A percentile compares a stretch with the other conserved stretches of the same genome.
Evolutionary conservation across 1,140 invertebrate species (phyloP).

Genomic region (Caenorhabditis briggsae): DNA sequence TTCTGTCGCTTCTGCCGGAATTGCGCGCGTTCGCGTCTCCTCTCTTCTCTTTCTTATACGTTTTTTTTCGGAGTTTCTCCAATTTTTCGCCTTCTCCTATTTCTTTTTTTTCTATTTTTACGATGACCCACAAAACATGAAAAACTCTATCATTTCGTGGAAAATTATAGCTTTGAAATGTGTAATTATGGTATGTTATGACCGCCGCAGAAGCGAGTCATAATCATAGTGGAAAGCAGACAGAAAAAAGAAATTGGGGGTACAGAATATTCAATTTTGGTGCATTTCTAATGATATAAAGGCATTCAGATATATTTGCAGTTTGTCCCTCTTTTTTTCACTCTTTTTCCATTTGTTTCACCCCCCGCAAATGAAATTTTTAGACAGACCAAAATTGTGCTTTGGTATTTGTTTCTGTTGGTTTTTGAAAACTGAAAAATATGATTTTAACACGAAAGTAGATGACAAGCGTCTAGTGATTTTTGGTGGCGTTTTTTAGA

Average conservation of each 20-base stretch:
- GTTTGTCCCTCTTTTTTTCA: not conserved
- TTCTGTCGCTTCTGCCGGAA: not conserved
- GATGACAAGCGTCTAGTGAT: too few relatives aligned
- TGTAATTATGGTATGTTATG: not conserved
- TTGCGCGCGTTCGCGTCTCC: not conserved
- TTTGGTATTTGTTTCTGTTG: not conserved
- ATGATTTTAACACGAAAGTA: too few relatives aligned
- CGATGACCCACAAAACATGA: constrained; percentile 4
- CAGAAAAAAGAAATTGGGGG: too few relatives aligned
- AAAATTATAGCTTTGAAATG: constrained; percentile 19
- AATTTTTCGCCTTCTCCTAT: not conserved
- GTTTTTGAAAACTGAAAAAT: not conserved
- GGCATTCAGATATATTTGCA: not conserved
- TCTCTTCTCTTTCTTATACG: not conserved
- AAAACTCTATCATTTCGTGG: not conserved
- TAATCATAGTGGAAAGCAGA: constrained; percentile 9
- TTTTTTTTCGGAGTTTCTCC: not conserved
- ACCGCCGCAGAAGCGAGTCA: not conserved
- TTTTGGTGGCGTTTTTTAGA: too few relatives aligned
- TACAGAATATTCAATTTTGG: constrained; percentile 35
- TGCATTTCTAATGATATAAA: constrained; percentile 33
- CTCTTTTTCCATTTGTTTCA: not conserved
- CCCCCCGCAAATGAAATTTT: constrained; percentile 18
- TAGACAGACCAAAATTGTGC: not conserved
- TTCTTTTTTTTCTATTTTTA: not conserved